Percentiles rank a stretch among this genome's conserved stretches.
phyloP scores from a whole-genome alignment of 2,888 invertebrate genomes.

The Plagiodera versicolora region DNA sequence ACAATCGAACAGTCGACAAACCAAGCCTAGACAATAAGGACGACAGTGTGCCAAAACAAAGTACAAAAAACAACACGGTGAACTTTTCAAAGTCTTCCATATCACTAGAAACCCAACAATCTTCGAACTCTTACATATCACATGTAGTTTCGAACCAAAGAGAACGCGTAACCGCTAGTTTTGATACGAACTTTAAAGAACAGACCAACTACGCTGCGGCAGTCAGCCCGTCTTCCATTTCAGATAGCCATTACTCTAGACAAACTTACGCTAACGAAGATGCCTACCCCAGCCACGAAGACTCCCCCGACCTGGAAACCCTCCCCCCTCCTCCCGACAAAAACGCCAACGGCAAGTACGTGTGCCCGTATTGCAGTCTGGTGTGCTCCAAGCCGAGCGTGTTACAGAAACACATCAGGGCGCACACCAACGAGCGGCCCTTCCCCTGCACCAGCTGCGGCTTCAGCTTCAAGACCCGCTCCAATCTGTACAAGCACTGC shows the following conservation, averaged over 20 bases:
- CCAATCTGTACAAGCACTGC: constrained; percentile 89
- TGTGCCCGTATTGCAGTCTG: constrained; percentile 86
- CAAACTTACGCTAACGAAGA: constrained; percentile 15
- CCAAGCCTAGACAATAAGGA: constrained; percentile 40
- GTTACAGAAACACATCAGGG: constrained; percentile 89
- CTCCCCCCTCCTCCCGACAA: constrained; percentile 38
- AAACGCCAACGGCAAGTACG: constrained; percentile 66
- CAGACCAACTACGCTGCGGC: constrained; percentile 38
- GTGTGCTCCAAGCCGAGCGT: constrained; percentile 92
- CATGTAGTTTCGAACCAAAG: constrained; percentile 45
- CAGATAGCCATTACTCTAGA: constrained; percentile 45
- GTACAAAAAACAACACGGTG: constrained; percentile 47
- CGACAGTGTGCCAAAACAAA: constrained; percentile 49
- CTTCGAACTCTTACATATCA: constrained; percentile 51
- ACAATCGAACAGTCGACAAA: constrained; percentile 14
- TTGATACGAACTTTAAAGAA: constrained; percentile 48
- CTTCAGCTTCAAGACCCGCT: constrained; percentile 92
- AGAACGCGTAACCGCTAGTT: constrained; percentile 43
- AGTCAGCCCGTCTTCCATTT: constrained; percentile 49
- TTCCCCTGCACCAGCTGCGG: constrained; percentile 88
- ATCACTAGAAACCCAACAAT: constrained; percentile 48
- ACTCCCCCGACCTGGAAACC: constrained; percentile 9
- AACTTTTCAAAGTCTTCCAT: constrained; percentile 52
- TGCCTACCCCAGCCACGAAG: constrained; percentile 13
- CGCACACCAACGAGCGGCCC: constrained; percentile 90